These are phyloP conservation scores for Macrophya annulata DNA, from an alignment of 2,888 invertebrate species.

Conservation along the genomic window DNA sequence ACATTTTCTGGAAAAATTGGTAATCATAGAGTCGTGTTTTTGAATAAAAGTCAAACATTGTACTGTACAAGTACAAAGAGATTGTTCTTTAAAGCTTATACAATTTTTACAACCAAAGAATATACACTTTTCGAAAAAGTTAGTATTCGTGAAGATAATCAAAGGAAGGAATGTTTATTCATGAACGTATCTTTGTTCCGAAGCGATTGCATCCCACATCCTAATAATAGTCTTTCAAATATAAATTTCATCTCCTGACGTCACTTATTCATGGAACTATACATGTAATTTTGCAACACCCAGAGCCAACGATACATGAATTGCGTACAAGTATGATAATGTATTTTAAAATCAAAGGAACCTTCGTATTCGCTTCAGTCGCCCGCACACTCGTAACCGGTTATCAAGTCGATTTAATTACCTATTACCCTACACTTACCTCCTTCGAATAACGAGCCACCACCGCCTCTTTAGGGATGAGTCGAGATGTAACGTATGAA, in stretches of 20 bases:
- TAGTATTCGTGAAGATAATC: neutral
- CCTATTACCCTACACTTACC: conserved; percentile 33
- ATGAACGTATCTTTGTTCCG: neutral
- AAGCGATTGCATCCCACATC: neutral
- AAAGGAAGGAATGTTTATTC: neutral
- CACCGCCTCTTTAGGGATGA: neutral
- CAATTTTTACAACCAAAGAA: too few relatives aligned
- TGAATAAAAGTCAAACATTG: neutral
- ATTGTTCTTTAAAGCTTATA: neutral
- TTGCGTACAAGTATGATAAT: conserved; percentile 8
- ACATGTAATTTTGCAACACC: neutral
- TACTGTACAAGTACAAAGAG: neutral
- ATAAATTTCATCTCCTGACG: neutral
- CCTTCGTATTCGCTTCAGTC: neutral
- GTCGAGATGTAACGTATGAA: neutral
- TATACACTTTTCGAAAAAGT: neutral
- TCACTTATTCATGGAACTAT: neutral
- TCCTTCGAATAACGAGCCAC: conserved; percentile 12
- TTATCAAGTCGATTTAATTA: conserved; percentile 39
- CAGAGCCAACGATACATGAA: neutral
- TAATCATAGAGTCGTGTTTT: neutral
- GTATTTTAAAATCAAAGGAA: neutral
- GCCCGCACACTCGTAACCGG: neutral
- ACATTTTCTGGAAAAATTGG: neutral
- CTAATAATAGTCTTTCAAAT: neutral